A percentile compares a stretch with the other conserved stretches of the same genome.
Conservation (phyloP, 1,140 invertebrate species). For the Tetragonula clypearis region DNA sequence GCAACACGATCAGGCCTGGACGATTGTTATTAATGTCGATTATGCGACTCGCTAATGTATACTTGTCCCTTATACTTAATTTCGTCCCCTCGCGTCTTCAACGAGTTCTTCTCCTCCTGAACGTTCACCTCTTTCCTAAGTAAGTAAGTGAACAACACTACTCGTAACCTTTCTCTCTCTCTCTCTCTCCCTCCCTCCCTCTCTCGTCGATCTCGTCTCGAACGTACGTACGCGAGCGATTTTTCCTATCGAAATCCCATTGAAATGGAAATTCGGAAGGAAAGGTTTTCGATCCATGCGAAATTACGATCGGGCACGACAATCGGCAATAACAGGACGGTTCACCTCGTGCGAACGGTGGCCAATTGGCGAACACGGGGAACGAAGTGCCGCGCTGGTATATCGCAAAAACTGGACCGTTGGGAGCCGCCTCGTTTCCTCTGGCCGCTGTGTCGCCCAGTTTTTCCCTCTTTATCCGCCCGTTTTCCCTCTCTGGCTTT, state of each 20-base stretch:
- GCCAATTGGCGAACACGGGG: slow-evolving; percentile 48
- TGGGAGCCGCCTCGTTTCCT: slow-evolving; percentile 34
- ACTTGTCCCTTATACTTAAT: slow-evolving; percentile 5
- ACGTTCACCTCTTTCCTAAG: slow-evolving; percentile 9
- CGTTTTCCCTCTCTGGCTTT: slow-evolving; percentile 35
- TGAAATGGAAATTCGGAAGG: background rate
- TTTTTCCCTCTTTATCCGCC: slow-evolving; percentile 37
- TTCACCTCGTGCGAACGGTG: background rate
- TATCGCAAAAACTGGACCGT: slow-evolving; percentile 56
- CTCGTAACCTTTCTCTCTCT: too few relatives aligned
- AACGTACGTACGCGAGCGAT: background rate
- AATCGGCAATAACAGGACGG: background rate
- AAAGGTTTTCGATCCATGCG: background rate
- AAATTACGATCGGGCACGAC: slow-evolving; percentile 1
- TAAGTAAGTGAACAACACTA: background rate
- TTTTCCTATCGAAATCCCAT: background rate
- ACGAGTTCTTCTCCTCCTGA: background rate
- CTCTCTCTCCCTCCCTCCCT: too few relatives aligned
- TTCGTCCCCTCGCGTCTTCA: background rate
- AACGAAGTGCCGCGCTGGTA: background rate
- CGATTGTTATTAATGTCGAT: slow-evolving; percentile 42
- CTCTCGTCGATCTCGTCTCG: too few relatives aligned
- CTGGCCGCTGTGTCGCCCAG: slow-evolving; percentile 32
- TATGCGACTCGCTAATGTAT: slow-evolving; percentile 18
- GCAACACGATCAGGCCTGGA: slow-evolving; percentile 31